phyloP scores from a whole-genome alignment of 2,797 vertebrate species.

The Fratercula arctica region DNA sequence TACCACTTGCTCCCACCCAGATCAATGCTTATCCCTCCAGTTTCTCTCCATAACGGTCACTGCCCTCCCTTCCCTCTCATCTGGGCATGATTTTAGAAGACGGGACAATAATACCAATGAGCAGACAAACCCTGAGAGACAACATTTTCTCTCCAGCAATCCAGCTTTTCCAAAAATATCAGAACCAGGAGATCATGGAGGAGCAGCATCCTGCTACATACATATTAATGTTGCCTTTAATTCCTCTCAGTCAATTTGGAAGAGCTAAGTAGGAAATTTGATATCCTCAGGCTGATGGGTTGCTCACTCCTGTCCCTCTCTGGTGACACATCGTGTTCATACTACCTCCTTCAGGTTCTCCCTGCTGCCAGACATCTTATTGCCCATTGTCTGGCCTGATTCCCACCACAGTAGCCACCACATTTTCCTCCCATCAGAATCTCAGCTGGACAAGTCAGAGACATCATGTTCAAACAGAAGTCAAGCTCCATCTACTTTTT shows the following conservation, averaged over 20 bases:
- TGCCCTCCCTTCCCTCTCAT: not conserved
- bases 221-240: slow-evolving; percentile 7
- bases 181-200: not conserved
- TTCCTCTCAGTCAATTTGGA: not conserved
- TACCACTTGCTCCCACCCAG: not conserved
- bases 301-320: not conserved
- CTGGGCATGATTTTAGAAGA: not conserved
- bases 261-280: slow-evolving; percentile 38
- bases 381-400: not conserved
- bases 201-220: not conserved
- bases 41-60: not conserved
- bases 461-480: not conserved
- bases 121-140: not conserved
- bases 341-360: fast-evolving
- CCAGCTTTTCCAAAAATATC: not conserved
- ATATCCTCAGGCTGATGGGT: not conserved
- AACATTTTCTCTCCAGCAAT: not conserved
- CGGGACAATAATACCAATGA: fast-evolving
- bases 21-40: too few relatives aligned
- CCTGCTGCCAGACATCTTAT: not conserved
- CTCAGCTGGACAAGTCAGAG: not conserved
- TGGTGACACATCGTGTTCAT: not conserved
- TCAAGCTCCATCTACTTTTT: not conserved
- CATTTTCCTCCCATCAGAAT: not conserved
- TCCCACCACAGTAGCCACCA: not conserved